Evolutionary conservation across 1,140 invertebrate genomes (phyloP).

Genomic region (Drosophila melanica): DNA sequence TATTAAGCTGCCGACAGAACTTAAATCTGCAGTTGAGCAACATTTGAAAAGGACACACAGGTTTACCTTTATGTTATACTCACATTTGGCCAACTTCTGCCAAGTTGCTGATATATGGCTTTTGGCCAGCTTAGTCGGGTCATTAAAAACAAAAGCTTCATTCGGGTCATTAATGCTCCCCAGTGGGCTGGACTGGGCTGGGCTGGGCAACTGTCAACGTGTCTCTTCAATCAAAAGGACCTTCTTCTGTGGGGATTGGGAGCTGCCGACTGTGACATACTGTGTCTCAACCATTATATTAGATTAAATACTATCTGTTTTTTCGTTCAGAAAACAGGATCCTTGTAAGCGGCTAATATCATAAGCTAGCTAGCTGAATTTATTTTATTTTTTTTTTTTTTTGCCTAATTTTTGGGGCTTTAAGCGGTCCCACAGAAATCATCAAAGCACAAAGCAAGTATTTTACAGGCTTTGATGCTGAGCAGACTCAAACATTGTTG

Average conservation of each 20-base stretch:
- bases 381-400: background rate
- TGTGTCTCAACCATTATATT: background rate
- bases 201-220: background rate
- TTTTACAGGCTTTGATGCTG: conserved; percentile 8
- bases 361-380: conserved; percentile 12
- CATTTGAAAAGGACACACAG: background rate
- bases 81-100: conserved; percentile 12
- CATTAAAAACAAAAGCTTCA: conserved; percentile 21
- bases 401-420: too few relatives aligned
- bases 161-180: background rate
- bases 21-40: conserved; percentile 1
- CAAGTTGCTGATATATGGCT: conserved; percentile 40
- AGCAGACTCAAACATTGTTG: background rate
- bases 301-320: too few relatives aligned
- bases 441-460: conserved; percentile 50
- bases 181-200: too few relatives aligned
- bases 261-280: background rate
- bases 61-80: background rate
- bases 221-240: background rate
- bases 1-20: conserved; percentile 6
- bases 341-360: background rate
- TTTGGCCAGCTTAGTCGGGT: conserved; percentile 43
- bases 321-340: background rate
- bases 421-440: conserved; percentile 33
- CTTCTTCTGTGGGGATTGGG: background rate